Conservation (phyloP, 2,797 vertebrate genomes). For the Limnodromus scolopaceus region DNA sequence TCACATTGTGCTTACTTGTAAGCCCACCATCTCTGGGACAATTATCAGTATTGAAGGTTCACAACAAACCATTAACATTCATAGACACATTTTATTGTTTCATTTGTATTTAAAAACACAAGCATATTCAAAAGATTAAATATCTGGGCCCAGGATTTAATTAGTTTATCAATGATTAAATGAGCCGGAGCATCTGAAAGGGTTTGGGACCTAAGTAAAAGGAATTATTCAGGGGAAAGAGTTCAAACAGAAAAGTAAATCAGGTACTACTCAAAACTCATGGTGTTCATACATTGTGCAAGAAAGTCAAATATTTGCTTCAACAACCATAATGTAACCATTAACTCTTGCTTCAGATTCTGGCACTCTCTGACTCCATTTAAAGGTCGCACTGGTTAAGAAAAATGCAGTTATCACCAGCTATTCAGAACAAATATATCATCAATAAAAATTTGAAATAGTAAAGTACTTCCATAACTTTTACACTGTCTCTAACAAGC, state of each 20-base stretch:
- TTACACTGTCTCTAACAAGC: not conserved
- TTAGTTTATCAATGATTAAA: not conserved
- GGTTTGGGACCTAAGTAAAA: not conserved
- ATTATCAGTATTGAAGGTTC: not conserved
- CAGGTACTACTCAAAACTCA: slow-evolving; percentile 26
- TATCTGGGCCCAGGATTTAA: not conserved
- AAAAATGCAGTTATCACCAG: not conserved
- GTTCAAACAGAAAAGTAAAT: slow-evolving; percentile 52
- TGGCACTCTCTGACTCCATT: slow-evolving; percentile 18
- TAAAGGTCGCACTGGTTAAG: slow-evolving; percentile 47
- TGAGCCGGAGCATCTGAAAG: not conserved
- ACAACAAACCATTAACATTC: not conserved
- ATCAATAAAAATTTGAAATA: not conserved
- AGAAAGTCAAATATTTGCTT: slow-evolving; percentile 89
- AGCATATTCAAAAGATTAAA: not conserved
- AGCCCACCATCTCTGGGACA: accelerated
- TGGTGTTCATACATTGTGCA: slow-evolving; percentile 74
- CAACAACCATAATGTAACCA: slow-evolving; percentile 75
- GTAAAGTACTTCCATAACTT: not conserved
- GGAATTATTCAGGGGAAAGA: slow-evolving; percentile 38
- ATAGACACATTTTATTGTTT: not conserved
- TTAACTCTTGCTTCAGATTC: slow-evolving; percentile 77
- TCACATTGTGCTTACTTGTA: not conserved
- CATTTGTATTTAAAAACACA: not conserved
- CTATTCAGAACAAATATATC: not conserved